phyloP scores from a whole-genome alignment of 2,113 vertebrate genomes.

The Lichenostomus cassidix region DNA sequence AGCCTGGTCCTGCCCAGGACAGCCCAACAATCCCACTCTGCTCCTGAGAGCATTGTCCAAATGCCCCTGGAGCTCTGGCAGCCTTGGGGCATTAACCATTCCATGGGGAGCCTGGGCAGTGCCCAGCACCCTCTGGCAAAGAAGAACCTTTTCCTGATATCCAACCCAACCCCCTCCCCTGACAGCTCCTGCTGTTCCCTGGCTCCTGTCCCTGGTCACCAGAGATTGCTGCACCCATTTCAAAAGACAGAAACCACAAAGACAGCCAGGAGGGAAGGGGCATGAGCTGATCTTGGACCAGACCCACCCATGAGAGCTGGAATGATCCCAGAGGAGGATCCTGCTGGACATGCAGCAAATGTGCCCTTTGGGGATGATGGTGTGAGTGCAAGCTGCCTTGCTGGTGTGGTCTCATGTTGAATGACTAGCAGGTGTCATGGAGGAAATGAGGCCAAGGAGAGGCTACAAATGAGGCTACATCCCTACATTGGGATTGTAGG shows the following conservation, averaged over 20 bases:
- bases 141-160: neutral
- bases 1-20: rapidly evolving
- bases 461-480: neutral
- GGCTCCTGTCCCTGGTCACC: neutral
- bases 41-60: rapidly evolving
- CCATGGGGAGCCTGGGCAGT: neutral
- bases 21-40: neutral
- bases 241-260: rapidly evolving
- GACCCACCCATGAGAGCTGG: too few species aligned
- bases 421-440: neutral
- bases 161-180: rapidly evolving
- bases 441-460: neutral
- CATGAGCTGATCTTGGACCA: neutral
- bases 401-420: neutral
- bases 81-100: neutral
- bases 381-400: neutral
- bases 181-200: neutral
- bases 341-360: neutral
- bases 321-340: neutral
- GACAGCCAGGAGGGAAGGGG: rapidly evolving
- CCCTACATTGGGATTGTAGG: rapidly evolving
- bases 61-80: neutral
- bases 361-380: rapidly evolving
- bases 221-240: neutral
- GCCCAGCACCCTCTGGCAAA: neutral